phyloP scores from a whole-genome alignment of 1,140 invertebrate genomes.

The Chrysoperla carnea region DNA sequence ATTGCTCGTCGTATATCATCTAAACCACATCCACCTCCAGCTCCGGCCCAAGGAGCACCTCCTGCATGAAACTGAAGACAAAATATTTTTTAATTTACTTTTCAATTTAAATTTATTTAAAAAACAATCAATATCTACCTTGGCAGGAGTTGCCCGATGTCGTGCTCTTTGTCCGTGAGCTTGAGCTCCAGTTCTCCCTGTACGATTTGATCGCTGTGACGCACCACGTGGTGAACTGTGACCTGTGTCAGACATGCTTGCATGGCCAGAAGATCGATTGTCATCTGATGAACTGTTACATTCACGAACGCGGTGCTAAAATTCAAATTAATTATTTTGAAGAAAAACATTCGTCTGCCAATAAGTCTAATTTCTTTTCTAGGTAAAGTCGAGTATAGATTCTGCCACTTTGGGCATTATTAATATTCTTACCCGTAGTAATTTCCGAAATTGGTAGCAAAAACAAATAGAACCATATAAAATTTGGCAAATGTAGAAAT shows the following conservation, averaged over 20 bases:
- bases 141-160: conserved; percentile 45
- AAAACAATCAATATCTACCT: conserved; percentile 27
- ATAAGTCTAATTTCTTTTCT: background rate
- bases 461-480: too few relatives aligned
- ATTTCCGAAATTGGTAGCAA: too few relatives aligned
- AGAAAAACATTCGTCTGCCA: background rate
- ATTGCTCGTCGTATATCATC: conserved; percentile 80
- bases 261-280: conserved; percentile 73
- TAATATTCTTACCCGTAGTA: too few relatives aligned
- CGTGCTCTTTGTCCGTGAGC: conserved; percentile 34
- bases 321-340: conserved; percentile 1
- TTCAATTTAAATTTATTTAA: background rate
- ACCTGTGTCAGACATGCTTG: conserved; percentile 74
- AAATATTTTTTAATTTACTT: background rate
- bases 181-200: conserved; percentile 33
- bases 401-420: too few relatives aligned
- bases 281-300: conserved; percentile 78
- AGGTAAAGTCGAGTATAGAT: background rate
- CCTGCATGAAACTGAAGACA: background rate
- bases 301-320: conserved; percentile 51
- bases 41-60: conserved; percentile 49
- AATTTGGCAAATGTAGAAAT: conserved; percentile 14
- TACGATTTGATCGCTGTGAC: conserved; percentile 32
- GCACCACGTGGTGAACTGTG: conserved; percentile 42
- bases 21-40: conserved; percentile 52